Conservation (phyloP, 2,797 vertebrate genomes). For the Nothura maculosa region DNA sequence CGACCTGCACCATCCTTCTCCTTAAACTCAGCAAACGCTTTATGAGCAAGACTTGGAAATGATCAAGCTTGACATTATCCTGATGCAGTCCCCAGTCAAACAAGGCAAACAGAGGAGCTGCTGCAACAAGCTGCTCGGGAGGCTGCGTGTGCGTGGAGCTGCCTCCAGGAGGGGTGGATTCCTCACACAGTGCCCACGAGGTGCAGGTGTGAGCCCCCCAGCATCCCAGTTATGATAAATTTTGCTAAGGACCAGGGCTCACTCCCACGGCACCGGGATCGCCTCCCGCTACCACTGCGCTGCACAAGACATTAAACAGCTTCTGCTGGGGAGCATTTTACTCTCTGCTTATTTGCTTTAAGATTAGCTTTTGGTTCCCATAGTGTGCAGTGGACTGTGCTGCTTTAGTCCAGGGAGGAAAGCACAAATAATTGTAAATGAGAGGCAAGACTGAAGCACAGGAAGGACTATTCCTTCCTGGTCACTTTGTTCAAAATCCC, state of each 20-base stretch:
- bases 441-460: not conserved
- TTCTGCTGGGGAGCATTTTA: not conserved
- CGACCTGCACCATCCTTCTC: not conserved
- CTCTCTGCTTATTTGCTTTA: not conserved
- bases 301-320: rapidly evolving
- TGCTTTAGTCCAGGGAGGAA: not conserved
- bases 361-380: not conserved
- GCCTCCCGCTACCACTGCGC: rapidly evolving
- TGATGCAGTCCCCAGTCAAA: not conserved
- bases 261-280: not conserved
- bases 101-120: not conserved
- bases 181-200: not conserved
- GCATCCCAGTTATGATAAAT: not conserved
- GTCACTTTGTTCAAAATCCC: not conserved
- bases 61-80: not conserved
- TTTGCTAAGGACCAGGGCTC: not conserved
- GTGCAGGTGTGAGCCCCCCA: not conserved
- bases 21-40: not conserved
- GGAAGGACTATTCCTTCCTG: not conserved
- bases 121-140: not conserved
- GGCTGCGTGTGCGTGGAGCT: not conserved
- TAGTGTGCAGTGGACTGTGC: rapidly evolving
- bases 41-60: not conserved
- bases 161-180: not conserved
- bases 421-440: not conserved